Evolutionary conservation across 2,888 invertebrate species (phyloP), one percentile per base, ranked within the genome.

Genomic region (Parnassius orleans): DNA sequence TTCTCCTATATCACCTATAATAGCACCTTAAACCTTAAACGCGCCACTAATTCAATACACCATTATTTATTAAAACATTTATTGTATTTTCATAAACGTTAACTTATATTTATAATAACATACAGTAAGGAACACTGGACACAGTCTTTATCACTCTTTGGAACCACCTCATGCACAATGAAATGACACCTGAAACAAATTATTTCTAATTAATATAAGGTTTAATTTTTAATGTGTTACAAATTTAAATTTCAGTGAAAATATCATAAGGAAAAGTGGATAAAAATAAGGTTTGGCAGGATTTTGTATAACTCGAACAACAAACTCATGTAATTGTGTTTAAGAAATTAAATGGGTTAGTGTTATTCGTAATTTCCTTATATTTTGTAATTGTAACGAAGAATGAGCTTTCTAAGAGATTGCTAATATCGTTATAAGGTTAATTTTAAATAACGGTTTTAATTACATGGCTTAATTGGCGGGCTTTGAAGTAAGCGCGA

Each of bases 91-190:
- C 77, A 80, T 81, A 78, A 76, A 75, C 79, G 78, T 77, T 77
- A 76, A 75, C 80, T 84, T 84, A 81, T 74, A 75, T 74, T 78
- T 78, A 78, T 73, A 77, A 81, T 79, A 79, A 83, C 79, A 87
- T 83, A 83, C 79, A 83, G 75, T 84, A 87, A 85, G 87, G 87
- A 90, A 88, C 90, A 90, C 90, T 88, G 84, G 83, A 83, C 89
- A 90, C 89, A 90, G 90, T 91, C 90, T 91, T 90, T 88, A 87
- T 88, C 89, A 90, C 90, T 86, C 83, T 86, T 85, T 83, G 10
- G 80, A 78, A 83, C 77, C 86, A 86, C 86, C 84, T 82, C 84
- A 81, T 80, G 74, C 79, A 81, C 80, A 77, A 77, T 74, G 78
- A 75, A 79, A 78, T 77, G 75, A 79, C 82, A 90, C 85, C 90